Evolutionary conservation across 2,797 vertebrate species (phyloP).

Genomic region (Sebastes hopkinsi): DNA sequence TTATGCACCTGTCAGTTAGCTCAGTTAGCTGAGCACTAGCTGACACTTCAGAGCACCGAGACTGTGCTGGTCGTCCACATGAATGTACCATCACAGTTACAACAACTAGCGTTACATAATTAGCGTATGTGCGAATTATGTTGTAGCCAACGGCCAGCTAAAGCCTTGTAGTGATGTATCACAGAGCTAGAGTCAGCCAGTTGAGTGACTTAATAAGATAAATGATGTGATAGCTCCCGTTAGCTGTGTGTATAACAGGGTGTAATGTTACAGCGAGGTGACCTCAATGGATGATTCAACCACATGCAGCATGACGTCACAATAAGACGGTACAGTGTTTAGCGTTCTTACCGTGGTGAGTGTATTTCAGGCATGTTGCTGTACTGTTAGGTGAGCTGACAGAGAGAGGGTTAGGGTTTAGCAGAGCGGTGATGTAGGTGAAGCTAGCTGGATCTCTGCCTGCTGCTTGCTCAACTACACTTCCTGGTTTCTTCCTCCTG

Average conservation of each 20-base stretch:
- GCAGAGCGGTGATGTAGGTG: background rate
- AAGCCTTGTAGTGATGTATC: background rate
- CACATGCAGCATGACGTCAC: background rate
- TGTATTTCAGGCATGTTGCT: slow-evolving; percentile 58
- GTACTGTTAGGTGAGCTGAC: background rate
- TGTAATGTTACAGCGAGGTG: background rate
- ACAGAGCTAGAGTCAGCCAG: background rate
- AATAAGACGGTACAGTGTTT: rapidly evolving
- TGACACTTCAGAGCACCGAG: background rate
- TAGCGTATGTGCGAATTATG: background rate
- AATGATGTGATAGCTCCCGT: background rate
- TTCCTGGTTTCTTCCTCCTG: slow-evolving; percentile 45
- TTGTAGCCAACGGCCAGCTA: background rate
- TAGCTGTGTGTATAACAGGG: background rate
- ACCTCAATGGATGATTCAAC: background rate
- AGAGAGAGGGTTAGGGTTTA: background rate
- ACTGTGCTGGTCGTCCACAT: no score
- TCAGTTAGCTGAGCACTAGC: background rate
- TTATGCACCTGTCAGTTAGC: no score
- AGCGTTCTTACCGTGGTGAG: slow-evolving; percentile 47
- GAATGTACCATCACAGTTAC: no score
- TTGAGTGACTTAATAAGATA: background rate
- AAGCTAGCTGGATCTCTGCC: background rate
- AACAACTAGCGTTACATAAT: background rate
- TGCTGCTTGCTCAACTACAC: slow-evolving; percentile 19